Conservation (phyloP, 1,140 invertebrate genomes). For the Piezodorus guildinii region DNA sequence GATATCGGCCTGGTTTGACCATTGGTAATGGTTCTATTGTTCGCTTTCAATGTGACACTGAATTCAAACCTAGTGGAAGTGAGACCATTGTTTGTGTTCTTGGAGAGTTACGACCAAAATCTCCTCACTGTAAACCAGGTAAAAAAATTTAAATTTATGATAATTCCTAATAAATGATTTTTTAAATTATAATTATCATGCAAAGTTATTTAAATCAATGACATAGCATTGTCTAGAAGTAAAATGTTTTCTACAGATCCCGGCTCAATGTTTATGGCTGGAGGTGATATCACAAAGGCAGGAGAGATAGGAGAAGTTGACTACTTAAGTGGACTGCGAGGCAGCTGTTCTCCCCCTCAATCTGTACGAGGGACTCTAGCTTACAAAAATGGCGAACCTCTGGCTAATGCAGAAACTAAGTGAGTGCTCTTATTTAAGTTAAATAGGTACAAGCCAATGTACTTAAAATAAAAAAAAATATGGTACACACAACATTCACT, state of each 20-base stretch:
- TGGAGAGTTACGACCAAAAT: slow-evolving; percentile 47
- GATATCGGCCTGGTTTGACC: slow-evolving; percentile 61
- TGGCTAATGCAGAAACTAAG: slow-evolving; percentile 33
- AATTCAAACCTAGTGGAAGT: slow-evolving; percentile 39
- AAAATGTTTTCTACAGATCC: slow-evolving; percentile 23
- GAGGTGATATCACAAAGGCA: slow-evolving; percentile 50
- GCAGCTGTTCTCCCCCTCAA: slow-evolving; percentile 45
- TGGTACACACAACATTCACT: no score
- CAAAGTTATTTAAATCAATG: neutral
- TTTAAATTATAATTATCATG: neutral
- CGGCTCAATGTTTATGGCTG: slow-evolving; percentile 35
- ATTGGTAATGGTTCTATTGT: slow-evolving; percentile 64
- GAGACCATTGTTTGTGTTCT: slow-evolving; percentile 51
- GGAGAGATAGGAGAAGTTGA: slow-evolving; percentile 48
- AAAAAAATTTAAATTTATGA: neutral
- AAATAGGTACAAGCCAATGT: no score
- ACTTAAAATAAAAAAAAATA: no score
- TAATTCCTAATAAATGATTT: neutral
- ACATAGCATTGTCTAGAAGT: neutral
- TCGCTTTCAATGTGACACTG: slow-evolving; percentile 51
- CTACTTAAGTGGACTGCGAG: slow-evolving; percentile 32
- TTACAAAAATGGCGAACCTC: slow-evolving; percentile 46
- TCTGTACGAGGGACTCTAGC: slow-evolving; percentile 54
- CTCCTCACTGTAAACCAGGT: slow-evolving; percentile 40
- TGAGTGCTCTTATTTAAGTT: slow-evolving; percentile 11